Percentiles rank a stretch among this genome's conserved stretches.
Evolutionary conservation across 1,140 invertebrate genomes (phyloP).

Genomic region (Dryas iulia): DNA sequence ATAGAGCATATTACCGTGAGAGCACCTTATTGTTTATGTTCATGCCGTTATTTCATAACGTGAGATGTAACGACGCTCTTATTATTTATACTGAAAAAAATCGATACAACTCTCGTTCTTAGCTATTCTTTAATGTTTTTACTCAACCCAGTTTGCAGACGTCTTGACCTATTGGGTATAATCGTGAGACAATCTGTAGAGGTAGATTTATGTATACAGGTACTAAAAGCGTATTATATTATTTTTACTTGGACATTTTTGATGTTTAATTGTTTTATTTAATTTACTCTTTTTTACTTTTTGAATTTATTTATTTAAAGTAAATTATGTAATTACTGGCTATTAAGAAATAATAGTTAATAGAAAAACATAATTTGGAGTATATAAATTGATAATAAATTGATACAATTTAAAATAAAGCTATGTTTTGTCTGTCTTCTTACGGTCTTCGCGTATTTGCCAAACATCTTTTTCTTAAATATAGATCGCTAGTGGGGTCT

Average conservation of each 20-base stretch:
- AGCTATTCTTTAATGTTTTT: constrained; percentile 18
- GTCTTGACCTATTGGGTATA: constrained; percentile 23
- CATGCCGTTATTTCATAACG: constrained; percentile 13
- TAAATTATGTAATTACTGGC: no score
- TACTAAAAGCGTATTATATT: not conserved
- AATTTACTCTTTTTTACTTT: no score
- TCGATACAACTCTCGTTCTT: constrained; percentile 20
- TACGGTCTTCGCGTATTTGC: not conserved
- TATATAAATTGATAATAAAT: no score
- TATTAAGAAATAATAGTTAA: no score
- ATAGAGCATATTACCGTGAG: constrained; percentile 17
- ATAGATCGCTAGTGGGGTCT: not conserved
- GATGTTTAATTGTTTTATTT: no score
- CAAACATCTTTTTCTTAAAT: not conserved
- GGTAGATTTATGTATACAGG: constrained; percentile 11
- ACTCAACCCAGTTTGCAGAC: constrained; percentile 22
- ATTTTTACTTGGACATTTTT: not conserved
- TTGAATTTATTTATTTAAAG: no score
- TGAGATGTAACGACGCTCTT: constrained; percentile 15
- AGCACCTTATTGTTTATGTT: constrained; percentile 11
- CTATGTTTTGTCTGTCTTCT: no score
- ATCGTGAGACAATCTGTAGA: constrained; percentile 7
- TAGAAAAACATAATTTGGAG: no score
- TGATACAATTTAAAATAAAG: no score
- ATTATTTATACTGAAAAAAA: constrained; percentile 22